phyloP scores from a whole-genome alignment of 35 echinoderm and acorn worm species.

The Anneissia japonica region DNA sequence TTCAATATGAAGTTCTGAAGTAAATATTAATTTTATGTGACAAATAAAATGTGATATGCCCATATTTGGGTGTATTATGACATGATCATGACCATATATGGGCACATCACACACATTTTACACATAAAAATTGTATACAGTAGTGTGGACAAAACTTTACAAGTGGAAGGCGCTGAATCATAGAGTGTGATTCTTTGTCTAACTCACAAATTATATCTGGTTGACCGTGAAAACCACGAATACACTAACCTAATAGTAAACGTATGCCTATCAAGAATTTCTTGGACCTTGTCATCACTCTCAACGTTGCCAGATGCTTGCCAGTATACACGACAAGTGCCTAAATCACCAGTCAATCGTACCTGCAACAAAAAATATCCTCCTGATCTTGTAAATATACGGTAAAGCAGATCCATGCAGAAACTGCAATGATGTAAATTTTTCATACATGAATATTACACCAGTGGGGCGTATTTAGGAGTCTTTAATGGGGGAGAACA shows the following conservation, averaged over 20 bases:
- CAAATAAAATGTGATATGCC: too few relatives aligned
- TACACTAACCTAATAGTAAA: conserved; percentile 51
- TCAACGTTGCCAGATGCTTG: conserved; percentile 47
- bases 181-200: too few relatives aligned
- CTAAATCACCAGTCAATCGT: conserved; percentile 70
- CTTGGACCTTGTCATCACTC: conserved; percentile 54
- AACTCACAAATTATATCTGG: too few relatives aligned
- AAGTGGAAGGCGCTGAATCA: too few relatives aligned
- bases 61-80: too few relatives aligned
- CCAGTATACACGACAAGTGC: conserved; percentile 74
- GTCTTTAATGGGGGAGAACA: not conserved
- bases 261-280: conserved; percentile 39
- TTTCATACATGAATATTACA: not conserved
- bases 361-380: conserved; percentile 32
- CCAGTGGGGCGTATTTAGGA: not conserved
- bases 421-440: not conserved
- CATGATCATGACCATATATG: too few relatives aligned
- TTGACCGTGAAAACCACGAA: too few relatives aligned
- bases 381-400: not conserved
- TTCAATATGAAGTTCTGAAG: too few relatives aligned
- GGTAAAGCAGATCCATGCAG: not conserved
- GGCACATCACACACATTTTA: too few relatives aligned
- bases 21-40: too few relatives aligned
- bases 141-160: too few relatives aligned
- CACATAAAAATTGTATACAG: too few relatives aligned